A percentile compares a stretch with the other conserved stretches of the same genome.
Conservation (phyloP, 2,797 vertebrate species). For the Apodemus agrarius region DNA sequence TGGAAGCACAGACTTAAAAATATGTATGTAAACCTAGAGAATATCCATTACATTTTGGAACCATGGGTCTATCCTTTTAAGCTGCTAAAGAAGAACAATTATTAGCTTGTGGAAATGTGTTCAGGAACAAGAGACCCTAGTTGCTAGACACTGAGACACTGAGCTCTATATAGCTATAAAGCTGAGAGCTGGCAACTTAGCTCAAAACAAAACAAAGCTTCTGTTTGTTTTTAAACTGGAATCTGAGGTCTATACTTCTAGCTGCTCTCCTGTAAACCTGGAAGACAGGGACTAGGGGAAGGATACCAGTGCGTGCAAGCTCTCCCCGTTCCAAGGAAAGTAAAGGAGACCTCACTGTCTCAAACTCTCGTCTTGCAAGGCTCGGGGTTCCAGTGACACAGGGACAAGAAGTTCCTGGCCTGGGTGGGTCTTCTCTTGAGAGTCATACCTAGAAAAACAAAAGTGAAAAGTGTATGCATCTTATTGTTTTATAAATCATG, state of each 20-base stretch:
- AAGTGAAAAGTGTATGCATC: neutral
- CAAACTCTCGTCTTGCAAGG: neutral
- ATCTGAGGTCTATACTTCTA: neutral
- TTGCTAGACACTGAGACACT: neutral
- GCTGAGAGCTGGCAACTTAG: neutral
- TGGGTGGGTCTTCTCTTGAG: neutral
- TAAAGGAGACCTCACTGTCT: neutral
- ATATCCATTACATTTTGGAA: neutral
- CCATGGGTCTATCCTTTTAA: neutral
- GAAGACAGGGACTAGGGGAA: neutral
- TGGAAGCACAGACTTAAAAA: neutral
- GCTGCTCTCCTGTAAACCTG: neutral
- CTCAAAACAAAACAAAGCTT: neutral
- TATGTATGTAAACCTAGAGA: neutral
- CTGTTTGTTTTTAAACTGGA: neutral
- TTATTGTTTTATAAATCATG: neutral
- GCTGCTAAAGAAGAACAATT: neutral
- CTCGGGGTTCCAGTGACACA: neutral
- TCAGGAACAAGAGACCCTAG: neutral
- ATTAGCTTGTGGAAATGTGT: neutral
- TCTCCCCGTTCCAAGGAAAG: neutral
- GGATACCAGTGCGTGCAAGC: neutral
- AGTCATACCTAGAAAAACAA: neutral
- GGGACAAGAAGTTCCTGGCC: neutral
- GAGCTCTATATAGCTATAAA: too few relatives aligned